Base-by-base conservation (phyloP, 2,888 invertebrate genomes). In the Drosophila histrio region DNA sequence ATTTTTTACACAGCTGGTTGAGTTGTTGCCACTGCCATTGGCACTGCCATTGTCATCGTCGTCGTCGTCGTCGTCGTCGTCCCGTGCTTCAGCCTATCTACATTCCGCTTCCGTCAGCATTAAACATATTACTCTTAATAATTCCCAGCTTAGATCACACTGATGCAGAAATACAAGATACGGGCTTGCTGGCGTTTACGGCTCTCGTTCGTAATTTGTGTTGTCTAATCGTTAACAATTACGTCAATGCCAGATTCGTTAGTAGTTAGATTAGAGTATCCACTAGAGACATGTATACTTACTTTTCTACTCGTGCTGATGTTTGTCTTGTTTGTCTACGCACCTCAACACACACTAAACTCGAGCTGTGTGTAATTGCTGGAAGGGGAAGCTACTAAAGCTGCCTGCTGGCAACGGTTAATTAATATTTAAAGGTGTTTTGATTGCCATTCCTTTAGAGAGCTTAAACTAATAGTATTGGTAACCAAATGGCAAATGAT, bases 361-460 rank as follows among this genome's bases (percentile, higher is more conserved):
- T 30, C 17, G 38, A 17, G 19, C 6, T 15, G 19, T 15, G 59
- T 41, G 47, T 71, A 77, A 77, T 86, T 73, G 77, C 77, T 59
- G 49, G 38, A 30, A 59, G 63, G 58, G 36, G 58, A 19, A 38
- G 26, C 28, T 46, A n/a, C 11, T 22, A 69, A 30, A 36, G 44
- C 57, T 67, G 61, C 41, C 47, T 61, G 36, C 67, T 53, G 22
- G 15, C 30, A 85, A 85, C 22, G 82, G 71, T 73, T 82, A 83
- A 83, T 83, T 83, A 83, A 83, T 83, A 83, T 83, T 87, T 87
- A 68, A 82, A 79, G 77, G 87, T 82, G 87, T 68, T 85, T 77
- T 66, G 57, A 76, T 78, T 74, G 71, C 60, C 38, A 61, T 39
- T 44, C 77, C 56, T 56, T 39, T 63, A 56, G 22, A 11, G 32